Evolutionary conservation across 2,797 vertebrate species (phyloP).

Genomic region (Sebastes kiyomatsui): DNA sequence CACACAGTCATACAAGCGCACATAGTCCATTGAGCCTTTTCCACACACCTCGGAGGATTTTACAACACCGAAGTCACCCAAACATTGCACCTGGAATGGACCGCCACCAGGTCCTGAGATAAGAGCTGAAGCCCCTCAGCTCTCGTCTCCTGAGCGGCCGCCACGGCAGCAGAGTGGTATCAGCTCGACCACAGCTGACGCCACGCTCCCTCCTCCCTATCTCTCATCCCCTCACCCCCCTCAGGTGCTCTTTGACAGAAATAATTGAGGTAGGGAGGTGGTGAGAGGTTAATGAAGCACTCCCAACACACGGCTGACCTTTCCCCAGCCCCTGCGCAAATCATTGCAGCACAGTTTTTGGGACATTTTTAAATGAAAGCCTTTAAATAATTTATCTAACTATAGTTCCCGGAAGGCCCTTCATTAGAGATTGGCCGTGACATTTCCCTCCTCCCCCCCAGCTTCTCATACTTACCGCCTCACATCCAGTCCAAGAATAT

Average conservation of each 20-base stretch:
- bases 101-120: constrained; percentile 72
- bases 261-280: constrained; percentile 82
- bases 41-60: constrained; percentile 58
- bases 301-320: constrained; percentile 84
- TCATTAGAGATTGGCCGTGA: constrained; percentile 84
- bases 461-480: constrained; percentile 64
- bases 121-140: constrained; percentile 68
- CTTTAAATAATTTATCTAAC: constrained; percentile 89
- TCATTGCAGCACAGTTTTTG: constrained; percentile 81
- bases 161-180: constrained; percentile 59
- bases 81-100: constrained; percentile 70
- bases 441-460: constrained; percentile 75
- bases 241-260: constrained; percentile 79
- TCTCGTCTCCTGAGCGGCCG: constrained; percentile 50
- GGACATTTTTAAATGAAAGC: constrained; percentile 87
- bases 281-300: constrained; percentile 87
- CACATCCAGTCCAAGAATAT: constrained; percentile 80
- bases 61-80: constrained; percentile 56
- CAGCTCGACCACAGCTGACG: constrained; percentile 63
- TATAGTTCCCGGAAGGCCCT: constrained; percentile 83
- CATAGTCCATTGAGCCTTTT: constrained; percentile 52
- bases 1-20: constrained; percentile 6
- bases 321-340: constrained; percentile 80
- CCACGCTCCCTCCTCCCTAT: constrained; percentile 40
- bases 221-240: constrained; percentile 3